A percentile compares a stretch with the other conserved stretches of the same genome.
Conservation (phyloP, 2,113 vertebrate genomes). For the Ctenodactylus gundi region DNA sequence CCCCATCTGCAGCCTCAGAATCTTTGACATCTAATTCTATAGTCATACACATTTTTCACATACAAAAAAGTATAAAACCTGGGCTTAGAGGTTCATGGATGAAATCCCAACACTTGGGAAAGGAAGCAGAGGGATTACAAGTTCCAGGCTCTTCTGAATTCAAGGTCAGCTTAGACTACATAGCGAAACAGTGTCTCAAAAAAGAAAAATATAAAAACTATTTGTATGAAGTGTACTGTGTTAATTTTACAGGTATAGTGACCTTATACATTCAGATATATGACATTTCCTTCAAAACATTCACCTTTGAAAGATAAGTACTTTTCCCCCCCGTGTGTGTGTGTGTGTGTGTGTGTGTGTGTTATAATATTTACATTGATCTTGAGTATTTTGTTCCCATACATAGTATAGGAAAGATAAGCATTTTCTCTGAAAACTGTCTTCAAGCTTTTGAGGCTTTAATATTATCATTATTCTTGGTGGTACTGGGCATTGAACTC, state of each 20-base stretch:
- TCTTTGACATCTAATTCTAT: conserved; percentile 38
- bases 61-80: background rate
- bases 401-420: too few species aligned
- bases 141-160: too few species aligned
- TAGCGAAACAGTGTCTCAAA: too few species aligned
- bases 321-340: too few species aligned
- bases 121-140: too few species aligned
- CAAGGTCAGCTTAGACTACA: too few species aligned
- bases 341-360: too few species aligned
- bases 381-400: too few species aligned
- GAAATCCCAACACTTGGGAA: too few species aligned
- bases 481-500: background rate
- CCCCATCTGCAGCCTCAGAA: background rate
- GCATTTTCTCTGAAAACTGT: conserved; percentile 2
- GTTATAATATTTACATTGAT: too few species aligned
- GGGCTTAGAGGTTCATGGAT: too few species aligned
- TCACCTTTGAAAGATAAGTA: conserved; percentile 38
- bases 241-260: background rate
- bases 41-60: background rate
- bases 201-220: background rate
- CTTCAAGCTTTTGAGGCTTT: conserved; percentile 7
- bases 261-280: background rate
- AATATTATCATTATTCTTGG: background rate
- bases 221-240: background rate
- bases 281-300: conserved; percentile 42